Evolutionary conservation across 1,140 invertebrate species (phyloP).

Genomic region (Ips typographus): DNA sequence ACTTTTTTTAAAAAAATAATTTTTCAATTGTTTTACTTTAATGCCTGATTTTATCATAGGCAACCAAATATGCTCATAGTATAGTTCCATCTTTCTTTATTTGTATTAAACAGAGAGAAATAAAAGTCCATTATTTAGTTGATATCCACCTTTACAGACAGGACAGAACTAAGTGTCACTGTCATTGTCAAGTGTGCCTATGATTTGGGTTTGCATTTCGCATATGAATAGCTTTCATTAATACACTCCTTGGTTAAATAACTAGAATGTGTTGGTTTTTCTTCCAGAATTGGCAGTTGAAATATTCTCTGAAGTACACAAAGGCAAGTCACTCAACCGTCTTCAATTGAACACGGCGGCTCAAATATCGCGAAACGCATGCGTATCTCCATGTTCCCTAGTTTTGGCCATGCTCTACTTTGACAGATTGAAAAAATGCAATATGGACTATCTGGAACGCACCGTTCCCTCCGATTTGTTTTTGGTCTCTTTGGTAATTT

Average conservation of each 20-base stretch:
- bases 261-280: background rate
- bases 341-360: conserved; percentile 79
- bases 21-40: background rate
- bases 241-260: no score
- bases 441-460: conserved; percentile 78
- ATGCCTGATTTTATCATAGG: no score
- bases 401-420: conserved; percentile 84
- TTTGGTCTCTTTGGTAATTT: conserved; percentile 83
- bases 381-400: conserved; percentile 82
- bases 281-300: conserved; percentile 78
- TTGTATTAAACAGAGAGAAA: no score
- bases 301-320: conserved; percentile 72
- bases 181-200: no score
- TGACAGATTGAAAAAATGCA: conserved; percentile 76
- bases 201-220: no score
- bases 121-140: no score
- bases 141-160: no score
- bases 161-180: no score
- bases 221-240: background rate
- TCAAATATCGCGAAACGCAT: conserved; percentile 73
- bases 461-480: conserved; percentile 88
- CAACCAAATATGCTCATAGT: no score
- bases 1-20: background rate
- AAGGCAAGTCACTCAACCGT: conserved; percentile 71
- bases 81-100: no score